Evolutionary conservation across 1,140 invertebrate genomes (phyloP), one percentile per base, ranked within the genome.

Genomic region (Drosophila tsacasi): DNA sequence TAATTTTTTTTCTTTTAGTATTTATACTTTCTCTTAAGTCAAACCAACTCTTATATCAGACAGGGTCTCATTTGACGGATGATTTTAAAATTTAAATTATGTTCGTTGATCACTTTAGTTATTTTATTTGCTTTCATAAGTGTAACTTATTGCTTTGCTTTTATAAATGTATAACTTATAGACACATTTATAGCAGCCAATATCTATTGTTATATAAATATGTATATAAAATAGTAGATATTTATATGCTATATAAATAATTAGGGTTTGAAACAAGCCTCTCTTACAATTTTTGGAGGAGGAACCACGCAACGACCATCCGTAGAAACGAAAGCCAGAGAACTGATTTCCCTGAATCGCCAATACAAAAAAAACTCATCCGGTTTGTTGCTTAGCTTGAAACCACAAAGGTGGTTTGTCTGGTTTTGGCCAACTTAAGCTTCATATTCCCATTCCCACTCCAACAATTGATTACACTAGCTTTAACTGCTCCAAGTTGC

Each of bases 261-360:
- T 13, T 3, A 17, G 9, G 23, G 61, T 27, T 50, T 27, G 1
- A 32, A 47, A 25, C 46, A 55, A 37, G 8, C 19, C 15, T 23
- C 37, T 35, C 25, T 62, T 64, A 25, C 19, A 66, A 59, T 54
- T 49, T 25, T 52, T 52, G 17, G 32, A 39, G 21, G 52, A 62
- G 64, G 52, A 61, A 79, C 27, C 27, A 50, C 49, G 27, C 69
- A 85, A 55, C 77, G 68, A 83, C 68, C 74, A 72, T 62, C 55
- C 32, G 67, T 47, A 62, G 49, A 78, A 83, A 78, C 83, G 81
- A 84, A 79, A 78, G 54, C 39, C 55, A 84, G 54, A 73, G 40
- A 89, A 87, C 84, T 87, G 69, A 87, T 66, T 80, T 71, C 54
- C 4, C 25, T 67, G 61, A 44, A 15, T 25, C 60, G 32, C 35